Conservation (phyloP, 2,888 invertebrate genomes). For the Sylvicola cinctus region DNA sequence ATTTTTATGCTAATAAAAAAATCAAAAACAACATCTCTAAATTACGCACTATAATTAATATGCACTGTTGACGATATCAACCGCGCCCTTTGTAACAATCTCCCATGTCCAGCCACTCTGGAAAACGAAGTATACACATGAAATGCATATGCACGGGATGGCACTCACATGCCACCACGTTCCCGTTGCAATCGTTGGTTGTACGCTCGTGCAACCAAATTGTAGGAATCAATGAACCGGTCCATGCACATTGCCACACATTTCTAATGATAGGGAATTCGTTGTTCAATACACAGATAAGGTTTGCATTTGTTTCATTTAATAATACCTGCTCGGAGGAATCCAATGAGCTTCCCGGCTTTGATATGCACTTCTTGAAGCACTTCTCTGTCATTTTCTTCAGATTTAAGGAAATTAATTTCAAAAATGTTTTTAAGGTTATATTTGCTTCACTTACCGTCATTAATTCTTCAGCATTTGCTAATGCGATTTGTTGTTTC, state of each 20-base stretch:
- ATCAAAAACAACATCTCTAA: too few relatives aligned
- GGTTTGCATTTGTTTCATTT: constrained; percentile 2
- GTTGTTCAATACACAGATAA: too few relatives aligned
- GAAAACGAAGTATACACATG: too few relatives aligned
- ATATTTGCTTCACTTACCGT: constrained; percentile 33
- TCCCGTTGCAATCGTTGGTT: constrained; percentile 69
- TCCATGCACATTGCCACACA: constrained; percentile 98
- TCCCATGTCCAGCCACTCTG: too few relatives aligned
- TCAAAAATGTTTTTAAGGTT: constrained; percentile 4
- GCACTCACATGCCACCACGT: constrained; percentile 13
- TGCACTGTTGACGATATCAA: too few relatives aligned
- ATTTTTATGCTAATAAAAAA: too few relatives aligned
- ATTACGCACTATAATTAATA: too few relatives aligned
- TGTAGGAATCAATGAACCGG: constrained; percentile 91
- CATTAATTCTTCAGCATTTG: constrained; percentile 80
- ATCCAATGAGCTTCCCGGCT: constrained; percentile 77
- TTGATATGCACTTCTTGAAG: constrained; percentile 81
- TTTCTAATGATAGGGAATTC: constrained; percentile 36
- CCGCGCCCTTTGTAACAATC: too few relatives aligned
- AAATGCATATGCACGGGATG: too few relatives aligned
- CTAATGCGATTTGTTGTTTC: constrained; percentile 85
- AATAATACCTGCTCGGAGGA: constrained; percentile 61
- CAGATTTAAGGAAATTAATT: constrained; percentile 15
- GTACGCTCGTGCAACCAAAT: constrained; percentile 78
- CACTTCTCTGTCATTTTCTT: constrained; percentile 96